These are phyloP conservation scores for Siniperca undulata DNA, from an alignment of 2,797 vertebrate species.

Conservation along the genomic window DNA sequence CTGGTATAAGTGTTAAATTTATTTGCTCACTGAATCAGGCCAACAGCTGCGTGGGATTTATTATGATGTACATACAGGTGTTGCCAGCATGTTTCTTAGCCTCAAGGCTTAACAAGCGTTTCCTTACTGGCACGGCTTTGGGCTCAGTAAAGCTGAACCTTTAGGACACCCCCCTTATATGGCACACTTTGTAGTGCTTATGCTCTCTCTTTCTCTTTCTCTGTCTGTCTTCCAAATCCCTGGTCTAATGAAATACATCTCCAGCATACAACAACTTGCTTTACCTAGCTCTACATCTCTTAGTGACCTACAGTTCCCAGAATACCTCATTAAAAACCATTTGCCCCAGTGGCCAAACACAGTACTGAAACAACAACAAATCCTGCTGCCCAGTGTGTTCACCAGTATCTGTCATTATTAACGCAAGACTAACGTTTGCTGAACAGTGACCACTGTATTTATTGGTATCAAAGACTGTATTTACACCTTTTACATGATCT, in stretches of 20 bases:
- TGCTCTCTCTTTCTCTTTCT: constrained; percentile 7
- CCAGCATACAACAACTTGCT: constrained; percentile 24
- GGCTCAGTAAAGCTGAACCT: constrained; percentile 51
- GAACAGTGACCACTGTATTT: not conserved
- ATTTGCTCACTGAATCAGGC: constrained; percentile 44
- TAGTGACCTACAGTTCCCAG: constrained; percentile 6
- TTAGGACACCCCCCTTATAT: constrained; percentile 27
- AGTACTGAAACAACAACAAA: not conserved
- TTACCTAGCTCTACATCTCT: not conserved
- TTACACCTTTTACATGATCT: too few species aligned
- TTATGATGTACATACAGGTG: constrained; percentile 58
- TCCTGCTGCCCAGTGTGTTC: not conserved
- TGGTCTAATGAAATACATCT: constrained; percentile 74
- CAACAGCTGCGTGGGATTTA: constrained; percentile 58
- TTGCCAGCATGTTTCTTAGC: constrained; percentile 47
- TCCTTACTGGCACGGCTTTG: constrained; percentile 45
- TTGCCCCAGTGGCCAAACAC: not conserved
- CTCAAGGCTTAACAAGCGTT: constrained; percentile 27
- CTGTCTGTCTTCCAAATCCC: constrained; percentile 56
- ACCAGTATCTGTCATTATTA: not conserved
- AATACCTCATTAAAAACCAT: not conserved
- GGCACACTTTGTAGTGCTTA: constrained; percentile 4
- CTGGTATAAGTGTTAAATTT: constrained; percentile 31
- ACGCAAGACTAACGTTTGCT: not conserved
- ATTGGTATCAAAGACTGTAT: too few species aligned